Conservation (phyloP, 2,797 vertebrate genomes). For the Malacoraja senta region DNA sequence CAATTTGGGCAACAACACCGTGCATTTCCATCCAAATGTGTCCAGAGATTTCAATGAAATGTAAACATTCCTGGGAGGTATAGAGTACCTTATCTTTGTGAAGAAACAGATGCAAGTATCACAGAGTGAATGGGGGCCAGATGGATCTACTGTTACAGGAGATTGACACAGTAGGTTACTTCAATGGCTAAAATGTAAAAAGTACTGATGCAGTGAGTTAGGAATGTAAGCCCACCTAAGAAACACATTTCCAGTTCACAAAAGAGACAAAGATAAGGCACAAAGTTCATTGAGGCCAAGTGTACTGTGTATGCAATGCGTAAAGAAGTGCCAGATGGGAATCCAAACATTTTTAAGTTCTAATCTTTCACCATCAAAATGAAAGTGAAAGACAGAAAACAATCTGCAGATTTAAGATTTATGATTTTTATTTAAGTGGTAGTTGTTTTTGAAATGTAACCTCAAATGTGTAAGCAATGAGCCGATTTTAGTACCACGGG, state of each 20-base stretch:
- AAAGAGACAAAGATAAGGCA: neutral
- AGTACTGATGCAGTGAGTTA: neutral
- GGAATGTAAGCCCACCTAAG: neutral
- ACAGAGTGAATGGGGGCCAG: neutral
- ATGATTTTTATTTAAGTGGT: neutral
- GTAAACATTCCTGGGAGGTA: neutral
- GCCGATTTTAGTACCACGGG: neutral
- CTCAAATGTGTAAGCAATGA: neutral
- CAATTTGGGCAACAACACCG: no score
- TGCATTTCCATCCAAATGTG: neutral
- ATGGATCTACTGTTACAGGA: neutral
- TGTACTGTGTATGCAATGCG: neutral
- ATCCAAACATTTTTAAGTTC: neutral
- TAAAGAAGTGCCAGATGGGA: neutral
- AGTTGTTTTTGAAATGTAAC: neutral
- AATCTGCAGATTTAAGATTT: neutral
- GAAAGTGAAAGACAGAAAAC: neutral
- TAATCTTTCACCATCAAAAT: neutral
- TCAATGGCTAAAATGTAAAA: neutral
- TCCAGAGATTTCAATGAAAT: neutral
- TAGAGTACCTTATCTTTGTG: neutral
- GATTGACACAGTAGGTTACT: neutral
- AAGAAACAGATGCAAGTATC: neutral
- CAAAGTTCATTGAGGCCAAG: neutral
- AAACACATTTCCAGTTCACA: neutral